phyloP scores from a whole-genome alignment of 2,888 invertebrate genomes.

The Sphinx pinastri region DNA sequence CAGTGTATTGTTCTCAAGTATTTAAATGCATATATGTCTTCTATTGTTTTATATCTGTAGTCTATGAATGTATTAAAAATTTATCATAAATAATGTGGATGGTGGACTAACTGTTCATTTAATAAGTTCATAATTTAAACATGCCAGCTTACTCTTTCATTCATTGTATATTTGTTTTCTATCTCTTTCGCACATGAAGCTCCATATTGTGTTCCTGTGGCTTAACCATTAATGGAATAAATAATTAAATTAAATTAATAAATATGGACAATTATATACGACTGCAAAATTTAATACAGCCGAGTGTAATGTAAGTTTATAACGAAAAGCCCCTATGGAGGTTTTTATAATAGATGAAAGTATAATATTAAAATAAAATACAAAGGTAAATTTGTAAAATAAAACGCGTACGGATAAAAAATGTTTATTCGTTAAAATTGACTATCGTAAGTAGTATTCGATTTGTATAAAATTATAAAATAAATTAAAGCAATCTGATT shows the following conservation, averaged over 20 bases:
- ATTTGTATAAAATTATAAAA: conserved; percentile 82
- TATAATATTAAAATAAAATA: conserved; percentile 45
- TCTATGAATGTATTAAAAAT: background rate
- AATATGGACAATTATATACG: conserved; percentile 48
- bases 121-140: background rate
- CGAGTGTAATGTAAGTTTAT: conserved; percentile 80
- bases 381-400: conserved; percentile 83
- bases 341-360: conserved; percentile 55
- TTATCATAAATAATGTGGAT: background rate
- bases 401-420: conserved; percentile 79
- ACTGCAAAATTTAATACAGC: conserved; percentile 78
- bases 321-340: conserved; percentile 81
- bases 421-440: conserved; percentile 82
- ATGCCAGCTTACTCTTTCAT: conserved; percentile 18
- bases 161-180: conserved; percentile 29
- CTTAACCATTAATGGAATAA: conserved; percentile 70
- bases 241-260: conserved; percentile 55
- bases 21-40: background rate
- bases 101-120: background rate
- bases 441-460: conserved; percentile 83
- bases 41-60: background rate
- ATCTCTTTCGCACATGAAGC: conserved; percentile 50
- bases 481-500: conserved; percentile 85
- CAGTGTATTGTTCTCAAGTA: background rate
- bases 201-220: conserved; percentile 76